phyloP scores from a whole-genome alignment of 2,888 invertebrate species.

The Polyommatus icarus region DNA sequence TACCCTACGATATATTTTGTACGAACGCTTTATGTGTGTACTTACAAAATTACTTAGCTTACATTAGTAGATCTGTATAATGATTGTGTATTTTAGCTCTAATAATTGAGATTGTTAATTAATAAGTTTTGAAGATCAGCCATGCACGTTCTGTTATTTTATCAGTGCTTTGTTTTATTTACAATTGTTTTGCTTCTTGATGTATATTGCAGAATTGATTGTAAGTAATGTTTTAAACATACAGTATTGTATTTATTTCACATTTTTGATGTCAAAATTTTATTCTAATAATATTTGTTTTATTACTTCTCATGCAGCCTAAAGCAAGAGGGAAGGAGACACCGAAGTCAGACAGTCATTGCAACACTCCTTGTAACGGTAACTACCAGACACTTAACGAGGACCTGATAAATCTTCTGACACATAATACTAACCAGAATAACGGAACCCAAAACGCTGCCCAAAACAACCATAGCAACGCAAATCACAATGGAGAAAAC shows the following conservation, averaged over 20 bases:
- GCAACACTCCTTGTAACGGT: conserved; percentile 50
- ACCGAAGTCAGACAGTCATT: conserved; percentile 45
- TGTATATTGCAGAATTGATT: neutral
- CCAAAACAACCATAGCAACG: conserved; percentile 58
- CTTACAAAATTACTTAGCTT: neutral
- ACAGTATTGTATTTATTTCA: neutral
- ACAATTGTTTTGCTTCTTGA: neutral
- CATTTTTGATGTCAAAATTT: neutral
- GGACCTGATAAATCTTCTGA: conserved; percentile 56
- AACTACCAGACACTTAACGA: conserved; percentile 52
- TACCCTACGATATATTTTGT: too few relatives aligned
- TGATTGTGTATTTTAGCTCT: neutral
- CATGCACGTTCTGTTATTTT: neutral
- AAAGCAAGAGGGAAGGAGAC: conserved; percentile 46
- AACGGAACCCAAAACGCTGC: conserved; percentile 50
- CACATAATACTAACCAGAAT: conserved; percentile 42
- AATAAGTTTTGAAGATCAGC: neutral
- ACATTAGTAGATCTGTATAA: too few relatives aligned
- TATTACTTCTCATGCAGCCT: conserved; percentile 37
- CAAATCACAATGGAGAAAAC: conserved; percentile 57
- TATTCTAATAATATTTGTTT: conserved; percentile 21
- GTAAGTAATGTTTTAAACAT: neutral
- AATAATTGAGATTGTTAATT: neutral
- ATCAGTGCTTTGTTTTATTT: neutral
- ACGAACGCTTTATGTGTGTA: too few relatives aligned